Base-by-base conservation (phyloP, 2,888 invertebrate species). In the Melieria crassipennis region DNA sequence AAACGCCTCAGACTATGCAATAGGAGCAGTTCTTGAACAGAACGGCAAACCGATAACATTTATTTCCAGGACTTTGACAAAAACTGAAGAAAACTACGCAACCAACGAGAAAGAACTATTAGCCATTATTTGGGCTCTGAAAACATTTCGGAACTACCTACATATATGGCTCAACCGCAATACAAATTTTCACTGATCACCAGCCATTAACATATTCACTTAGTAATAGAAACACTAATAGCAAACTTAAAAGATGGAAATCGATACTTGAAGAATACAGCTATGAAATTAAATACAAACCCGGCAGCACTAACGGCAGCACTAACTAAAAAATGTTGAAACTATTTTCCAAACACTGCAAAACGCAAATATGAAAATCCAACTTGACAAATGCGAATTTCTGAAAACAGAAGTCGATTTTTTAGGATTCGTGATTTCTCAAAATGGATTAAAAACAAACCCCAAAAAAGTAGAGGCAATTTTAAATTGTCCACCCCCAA, bases 201-300 rank as follows among this genome's bases (percentile, higher is more conserved):
- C 69, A 69, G 42, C 69, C 63, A 0, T 42, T 69, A 30, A 69
- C 64, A 7, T 64, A 69, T 47, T 48, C 69, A 5, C n/a, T 69
- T 3, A 63, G 69, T n/a, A 69, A 57, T 13, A 63, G 46, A 56
- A 69, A 69, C 13, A 65, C 65, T 10, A 65, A 65, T 3, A 60
- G 30, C 43, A 60, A 60, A 60, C 10, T 65, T 4, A 66, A 57
- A 46, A 50, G 66, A 57, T 66, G 66, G 66, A 66, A 46, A 16
- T 7, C 55, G 5, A 66, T 50, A 9, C 5, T 66, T 3, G 65
- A 57, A 57, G 66, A 57, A 10, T 57, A 66, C 9, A 66, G 47
- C 10, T 66, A 66, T 13, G 52, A 66, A 10, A 10, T 66, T n/a
- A 66, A 30, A 66, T 57, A 57, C 57, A 56, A 57, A 46, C 56